Evolutionary conservation across 2,888 invertebrate species (phyloP), one percentile per base, ranked within the genome.

Genomic region (Diadegma fenestrale): DNA sequence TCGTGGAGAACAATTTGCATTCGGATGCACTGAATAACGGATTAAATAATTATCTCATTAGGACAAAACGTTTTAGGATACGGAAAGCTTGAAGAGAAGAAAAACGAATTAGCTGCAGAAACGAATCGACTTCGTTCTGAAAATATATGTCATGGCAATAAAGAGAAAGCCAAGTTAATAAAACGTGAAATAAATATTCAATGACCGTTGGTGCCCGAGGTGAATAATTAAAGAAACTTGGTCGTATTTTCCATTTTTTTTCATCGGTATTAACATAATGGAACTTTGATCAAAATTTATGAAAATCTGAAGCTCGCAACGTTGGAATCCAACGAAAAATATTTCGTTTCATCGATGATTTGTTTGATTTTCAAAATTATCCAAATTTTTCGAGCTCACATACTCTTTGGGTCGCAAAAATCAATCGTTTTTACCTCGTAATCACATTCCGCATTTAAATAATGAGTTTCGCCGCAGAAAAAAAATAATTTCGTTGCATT

Each of bases 121-220:
- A n/a, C n/a, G 19, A 37, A 33, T 4, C n/a, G 30, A 26, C 22
- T 37, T 71, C 37, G 41, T 33, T 26, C 43, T 19, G 33, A 6
- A 48, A 71, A 71, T 78, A 37, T 54, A 41, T 58, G 72, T 72
- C 72, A 72, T 19, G 72, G 72, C 41, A 22, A 72, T 58, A 4
- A 41, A 54, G 54, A 37, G 19, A 45, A 54, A 72, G 58, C 54
- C 22, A 12, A 22, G 3, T 41, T 72, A 41, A 26, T 54, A 17
- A 37, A 22, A 58, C 58, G 72, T 58, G 72, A 12, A 19, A n/a
- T 37, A 72, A 72, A 72, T 58, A 58, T 72, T 54, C 41, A 72
- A 7, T 14, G 54, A 66, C 41, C 22, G 12, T 66, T 14, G 10
- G 12, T 66, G 19, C 41, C 10, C 41, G 41, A 66, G 66, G 41